phyloP scores from a whole-genome alignment of 2,888 invertebrate species.

The Morinoia aosen region DNA sequence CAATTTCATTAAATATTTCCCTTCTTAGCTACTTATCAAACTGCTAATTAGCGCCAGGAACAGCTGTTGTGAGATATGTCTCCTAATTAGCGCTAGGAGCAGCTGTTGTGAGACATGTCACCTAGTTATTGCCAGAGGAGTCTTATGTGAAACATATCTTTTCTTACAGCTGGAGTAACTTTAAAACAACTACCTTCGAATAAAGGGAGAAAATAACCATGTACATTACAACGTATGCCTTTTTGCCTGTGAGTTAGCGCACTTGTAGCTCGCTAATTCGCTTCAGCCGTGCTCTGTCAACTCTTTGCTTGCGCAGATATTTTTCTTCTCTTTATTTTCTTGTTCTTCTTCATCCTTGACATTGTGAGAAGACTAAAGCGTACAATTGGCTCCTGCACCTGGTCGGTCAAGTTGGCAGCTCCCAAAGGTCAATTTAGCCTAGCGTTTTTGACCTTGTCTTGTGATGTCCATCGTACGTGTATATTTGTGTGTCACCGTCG shows the following conservation, averaged over 20 bases:
- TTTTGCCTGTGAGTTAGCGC: background rate
- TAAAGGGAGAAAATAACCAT: background rate
- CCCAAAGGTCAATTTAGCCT: background rate
- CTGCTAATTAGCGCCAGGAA: background rate
- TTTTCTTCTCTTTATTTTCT: background rate
- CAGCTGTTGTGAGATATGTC: background rate
- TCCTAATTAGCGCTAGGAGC: too few species aligned
- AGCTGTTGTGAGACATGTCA: too few species aligned
- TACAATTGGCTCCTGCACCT: background rate
- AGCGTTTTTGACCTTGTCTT: background rate
- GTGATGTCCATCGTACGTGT: background rate
- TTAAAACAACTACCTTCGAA: background rate
- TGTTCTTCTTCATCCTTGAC: constrained; percentile 7
- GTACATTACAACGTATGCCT: background rate
- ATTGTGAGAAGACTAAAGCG: background rate
- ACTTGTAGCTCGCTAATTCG: background rate
- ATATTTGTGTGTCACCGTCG: background rate
- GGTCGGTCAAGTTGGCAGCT: background rate
- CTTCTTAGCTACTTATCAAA: background rate
- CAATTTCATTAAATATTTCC: background rate
- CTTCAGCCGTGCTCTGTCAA: background rate
- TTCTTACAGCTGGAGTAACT: background rate
- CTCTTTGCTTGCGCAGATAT: background rate
- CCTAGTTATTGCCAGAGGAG: too few species aligned
- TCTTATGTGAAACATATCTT: too few species aligned